These are phyloP conservation scores for Pavo muticus DNA, from an alignment of 2,113 vertebrate species.

Conservation along the genomic window DNA sequence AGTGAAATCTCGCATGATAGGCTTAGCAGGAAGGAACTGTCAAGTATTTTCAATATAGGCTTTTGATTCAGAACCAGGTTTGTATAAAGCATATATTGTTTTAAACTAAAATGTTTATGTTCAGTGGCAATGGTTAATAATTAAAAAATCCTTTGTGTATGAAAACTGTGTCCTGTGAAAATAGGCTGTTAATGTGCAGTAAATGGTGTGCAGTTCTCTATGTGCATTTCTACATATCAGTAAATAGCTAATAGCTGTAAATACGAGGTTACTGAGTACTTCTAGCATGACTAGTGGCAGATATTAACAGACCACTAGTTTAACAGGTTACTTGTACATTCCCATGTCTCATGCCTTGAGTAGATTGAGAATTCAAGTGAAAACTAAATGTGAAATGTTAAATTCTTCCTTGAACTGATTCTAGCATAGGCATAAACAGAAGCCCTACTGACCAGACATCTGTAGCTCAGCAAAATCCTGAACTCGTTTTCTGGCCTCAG, in stretches of 20 bases:
- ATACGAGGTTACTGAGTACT: background rate
- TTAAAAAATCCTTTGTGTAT: background rate
- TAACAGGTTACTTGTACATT: background rate
- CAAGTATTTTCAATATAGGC: background rate
- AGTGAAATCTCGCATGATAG: constrained; percentile 6
- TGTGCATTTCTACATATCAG: background rate
- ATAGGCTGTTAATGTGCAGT: background rate
- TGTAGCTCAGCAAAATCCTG: background rate
- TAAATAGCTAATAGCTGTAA: constrained; percentile 11
- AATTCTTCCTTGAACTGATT: background rate
- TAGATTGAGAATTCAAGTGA: constrained; percentile 20
- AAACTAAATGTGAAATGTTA: background rate
- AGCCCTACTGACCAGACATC: background rate
- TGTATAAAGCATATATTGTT: background rate
- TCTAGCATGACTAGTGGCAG: background rate
- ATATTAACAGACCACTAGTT: background rate
- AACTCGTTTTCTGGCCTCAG: background rate
- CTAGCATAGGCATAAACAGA: background rate
- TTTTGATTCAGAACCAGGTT: constrained; percentile 37
- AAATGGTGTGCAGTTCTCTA: background rate
- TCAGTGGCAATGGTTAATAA: constrained; percentile 4
- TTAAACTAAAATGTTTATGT: constrained; percentile 20
- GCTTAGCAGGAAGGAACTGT: background rate
- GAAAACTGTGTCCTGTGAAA: background rate
- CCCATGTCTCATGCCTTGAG: constrained; percentile 19